A percentile compares a stretch with the other conserved stretches of the same genome.
Conservation (phyloP, 2,888 invertebrate genomes). For the Synergus gifuensis region DNA sequence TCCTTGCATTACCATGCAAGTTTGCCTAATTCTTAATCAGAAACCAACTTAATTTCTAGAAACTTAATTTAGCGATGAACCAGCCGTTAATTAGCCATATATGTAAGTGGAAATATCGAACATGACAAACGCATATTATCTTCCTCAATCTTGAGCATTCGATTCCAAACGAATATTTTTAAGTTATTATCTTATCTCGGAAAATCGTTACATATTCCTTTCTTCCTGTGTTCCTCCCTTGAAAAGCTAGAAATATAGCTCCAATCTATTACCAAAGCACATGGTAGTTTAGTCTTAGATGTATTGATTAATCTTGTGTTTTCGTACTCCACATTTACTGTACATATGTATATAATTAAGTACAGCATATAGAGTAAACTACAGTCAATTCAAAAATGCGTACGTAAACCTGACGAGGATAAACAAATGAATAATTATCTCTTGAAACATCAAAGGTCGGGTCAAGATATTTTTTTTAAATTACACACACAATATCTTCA, state of each 20-base stretch:
- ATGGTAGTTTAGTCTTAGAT: slow-evolving; percentile 29
- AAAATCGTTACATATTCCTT: slow-evolving; percentile 32
- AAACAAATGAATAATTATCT: background rate
- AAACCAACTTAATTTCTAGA: background rate
- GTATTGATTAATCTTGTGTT: slow-evolving; percentile 29
- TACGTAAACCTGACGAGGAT: background rate
- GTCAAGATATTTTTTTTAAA: background rate
- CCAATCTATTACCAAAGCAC: slow-evolving; percentile 17
- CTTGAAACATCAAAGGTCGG: background rate
- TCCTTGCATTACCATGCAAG: slow-evolving; percentile 18
- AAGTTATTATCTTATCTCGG: slow-evolving; percentile 6
- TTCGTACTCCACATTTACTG: slow-evolving; percentile 26
- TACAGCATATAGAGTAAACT: background rate
- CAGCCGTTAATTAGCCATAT: background rate
- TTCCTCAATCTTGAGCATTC: background rate
- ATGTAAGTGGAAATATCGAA: background rate
- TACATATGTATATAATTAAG: slow-evolving; percentile 32
- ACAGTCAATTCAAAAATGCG: slow-evolving; percentile 2
- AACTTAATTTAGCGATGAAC: background rate
- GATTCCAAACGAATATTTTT: slow-evolving; percentile 12
- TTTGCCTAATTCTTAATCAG: background rate
- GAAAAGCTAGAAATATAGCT: slow-evolving; percentile 29
- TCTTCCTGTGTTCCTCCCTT: slow-evolving; percentile 30
- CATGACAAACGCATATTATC: slow-evolving; percentile 7
- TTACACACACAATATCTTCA: background rate